A percentile compares a stretch with the other conserved stretches of the same genome.
phyloP scores from a whole-genome alignment of 2,113 vertebrate genomes.

The Erythrolamprus reginae region DNA sequence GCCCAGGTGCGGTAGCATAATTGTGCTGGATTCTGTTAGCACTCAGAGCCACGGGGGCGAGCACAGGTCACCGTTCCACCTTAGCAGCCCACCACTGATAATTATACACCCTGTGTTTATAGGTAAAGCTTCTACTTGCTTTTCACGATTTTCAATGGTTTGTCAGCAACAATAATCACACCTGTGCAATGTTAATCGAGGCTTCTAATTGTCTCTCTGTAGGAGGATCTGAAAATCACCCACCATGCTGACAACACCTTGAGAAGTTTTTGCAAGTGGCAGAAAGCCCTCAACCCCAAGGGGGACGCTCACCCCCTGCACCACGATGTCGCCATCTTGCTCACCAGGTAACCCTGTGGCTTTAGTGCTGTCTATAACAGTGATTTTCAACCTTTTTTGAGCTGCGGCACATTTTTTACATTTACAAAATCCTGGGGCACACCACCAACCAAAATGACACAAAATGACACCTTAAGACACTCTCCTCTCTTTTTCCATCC shows the following conservation, averaged over 20 bases:
- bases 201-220: not conserved
- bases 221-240: conserved; percentile 91
- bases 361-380: not conserved
- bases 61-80: no score
- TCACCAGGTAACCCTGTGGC: conserved; percentile 80
- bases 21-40: no score
- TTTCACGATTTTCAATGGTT: not conserved
- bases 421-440: no score
- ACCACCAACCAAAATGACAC: no score
- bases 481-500: no score
- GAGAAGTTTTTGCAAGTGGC: conserved; percentile 95
- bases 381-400: no score
- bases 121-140: not conserved
- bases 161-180: not conserved
- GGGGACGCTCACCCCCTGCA: conserved; percentile 85
- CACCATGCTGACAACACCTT: conserved; percentile 94
- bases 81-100: no score
- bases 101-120: not conserved
- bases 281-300: conserved; percentile 88
- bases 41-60: no score
- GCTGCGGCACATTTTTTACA: no score
- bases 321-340: conserved; percentile 87
- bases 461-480: no score
- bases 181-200: not conserved
- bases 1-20: no score